Base-by-base conservation (phyloP, 2,888 invertebrate genomes). In the Copidosoma aretas region DNA sequence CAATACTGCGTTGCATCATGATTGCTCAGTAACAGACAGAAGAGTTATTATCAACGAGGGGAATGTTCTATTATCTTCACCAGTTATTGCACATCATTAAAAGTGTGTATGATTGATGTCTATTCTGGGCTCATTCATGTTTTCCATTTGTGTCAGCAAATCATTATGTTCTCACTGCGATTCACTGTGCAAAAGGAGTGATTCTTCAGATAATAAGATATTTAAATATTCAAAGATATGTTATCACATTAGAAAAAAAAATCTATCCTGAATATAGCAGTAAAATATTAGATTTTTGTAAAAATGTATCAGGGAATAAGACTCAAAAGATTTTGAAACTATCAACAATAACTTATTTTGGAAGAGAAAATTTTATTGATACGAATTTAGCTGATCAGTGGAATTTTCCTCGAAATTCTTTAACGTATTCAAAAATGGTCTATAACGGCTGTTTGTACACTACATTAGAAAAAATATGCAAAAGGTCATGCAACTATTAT, bases 41-140 rank as follows among this genome's bases (percentile, higher is more conserved):
- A 61, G 73, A 17, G 71, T 73, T 10, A 56, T 64, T 25, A 57
- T 60, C 49, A 46, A 60, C 21, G 8, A 5, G n/a, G 12, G 22
- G 10, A 1, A 63, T 73, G 65, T 68, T 71, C 1, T 74, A 65
- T 39, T 73, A 73, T 67, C 32, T 74, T 1, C 74, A 75, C 24
- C 66, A 73, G 25, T 59, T 74, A 10, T 52, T 70, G 12, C 75
- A 76, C 63, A 61, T 76, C 22, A 12, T 67, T 10, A n/a, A 58
- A 39, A 72, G 72, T 60, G 74, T 76, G 46, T 49, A 21, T 19
- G 63, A 74, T 60, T 76, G 72, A 71, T 74, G 74, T 17, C 75
- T 74, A 32, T 41, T 74, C 1, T 74, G 73, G 74, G 65, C 70
- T 2, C 73, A 74, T 39, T 73, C 68, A 58, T 65, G 71, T 1